Base-by-base conservation (phyloP, 1,140 invertebrate species). In the Drosophila tani region DNA sequence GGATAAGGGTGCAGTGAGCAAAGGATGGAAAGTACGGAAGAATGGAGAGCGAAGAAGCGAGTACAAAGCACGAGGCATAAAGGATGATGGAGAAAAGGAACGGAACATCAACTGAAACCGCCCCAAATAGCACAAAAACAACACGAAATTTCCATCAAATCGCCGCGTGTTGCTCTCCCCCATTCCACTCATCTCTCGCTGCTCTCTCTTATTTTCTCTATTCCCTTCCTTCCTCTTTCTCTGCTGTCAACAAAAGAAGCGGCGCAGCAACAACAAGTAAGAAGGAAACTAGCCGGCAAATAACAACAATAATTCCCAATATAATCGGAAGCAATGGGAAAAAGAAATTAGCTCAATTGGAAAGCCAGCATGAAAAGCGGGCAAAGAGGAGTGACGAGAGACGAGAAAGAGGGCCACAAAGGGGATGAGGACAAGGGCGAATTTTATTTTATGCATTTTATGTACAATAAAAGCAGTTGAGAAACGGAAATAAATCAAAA, bases 261-360 rank as follows among this genome's bases (percentile, higher is more conserved):
- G 49, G 50, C 50, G 60, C 71, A 71, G 77, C 74, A 78, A 67
- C 60, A 78, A 67, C 57, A 79, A 79, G 50, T 75, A 64, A 56
- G 21, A 64, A 56, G 21, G 79, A 70, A 78, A 79, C 75, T 78
- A 71, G 75, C 75, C 75, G 75, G 75, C 75, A 78, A 56, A 76
- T 50, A 67, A 67, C 63, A 69, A 65, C 70, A 79, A 78, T 87
- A 87, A 88, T 83, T 79, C 66, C 79, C 74, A 67, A 73, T 70
- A 79, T 84, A 90, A 88, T 88, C 84, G 84, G 84, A 87, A 88
- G 81, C 85, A 88, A 90, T 88, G 78, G 77, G 83, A 84, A 67
- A 41, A 78, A 84, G 78, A 88, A 90, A 88, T 88, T 88, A 86
- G 84, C 84, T 88, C 84, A 88, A 88, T 90, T 90, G 84, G 81